Evolutionary conservation across 2,113 vertebrate species (phyloP).

Genomic region (Oceanites oceanicus): DNA sequence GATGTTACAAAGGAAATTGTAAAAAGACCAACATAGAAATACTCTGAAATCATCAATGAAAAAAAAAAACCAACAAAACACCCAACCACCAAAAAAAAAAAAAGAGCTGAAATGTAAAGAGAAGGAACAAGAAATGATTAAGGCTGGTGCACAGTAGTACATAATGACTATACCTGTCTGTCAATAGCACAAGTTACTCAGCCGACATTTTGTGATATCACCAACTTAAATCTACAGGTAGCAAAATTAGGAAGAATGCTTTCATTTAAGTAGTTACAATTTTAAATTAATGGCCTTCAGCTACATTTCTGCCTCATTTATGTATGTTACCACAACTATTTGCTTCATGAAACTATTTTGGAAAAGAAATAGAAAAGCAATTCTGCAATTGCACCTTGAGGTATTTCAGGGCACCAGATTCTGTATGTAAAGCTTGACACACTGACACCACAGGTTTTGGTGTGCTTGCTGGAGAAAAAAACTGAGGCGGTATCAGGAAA

Average conservation of each 20-base stretch:
- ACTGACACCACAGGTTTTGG: background rate
- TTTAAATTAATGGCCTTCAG: background rate
- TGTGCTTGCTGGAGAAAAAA: background rate
- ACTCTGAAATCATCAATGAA: background rate
- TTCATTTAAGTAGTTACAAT: background rate
- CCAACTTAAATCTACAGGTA: background rate
- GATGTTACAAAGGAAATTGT: background rate
- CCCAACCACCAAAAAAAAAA: background rate
- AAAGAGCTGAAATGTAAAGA: background rate
- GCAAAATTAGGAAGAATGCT: background rate
- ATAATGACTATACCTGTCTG: background rate
- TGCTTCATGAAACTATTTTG: background rate
- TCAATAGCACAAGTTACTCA: background rate
- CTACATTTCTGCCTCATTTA: background rate
- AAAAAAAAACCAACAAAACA: background rate
- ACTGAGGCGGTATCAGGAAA: background rate
- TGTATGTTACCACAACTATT: background rate
- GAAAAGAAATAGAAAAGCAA: background rate
- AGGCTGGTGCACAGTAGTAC: background rate
- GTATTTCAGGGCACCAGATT: background rate
- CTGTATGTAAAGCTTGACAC: background rate
- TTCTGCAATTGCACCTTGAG: background rate
- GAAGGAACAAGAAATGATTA: background rate
- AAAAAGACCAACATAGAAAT: background rate
- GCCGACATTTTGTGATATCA: rapidly evolving